Conservation (phyloP, 2,797 vertebrate genomes). For the Vultur gryphus region DNA sequence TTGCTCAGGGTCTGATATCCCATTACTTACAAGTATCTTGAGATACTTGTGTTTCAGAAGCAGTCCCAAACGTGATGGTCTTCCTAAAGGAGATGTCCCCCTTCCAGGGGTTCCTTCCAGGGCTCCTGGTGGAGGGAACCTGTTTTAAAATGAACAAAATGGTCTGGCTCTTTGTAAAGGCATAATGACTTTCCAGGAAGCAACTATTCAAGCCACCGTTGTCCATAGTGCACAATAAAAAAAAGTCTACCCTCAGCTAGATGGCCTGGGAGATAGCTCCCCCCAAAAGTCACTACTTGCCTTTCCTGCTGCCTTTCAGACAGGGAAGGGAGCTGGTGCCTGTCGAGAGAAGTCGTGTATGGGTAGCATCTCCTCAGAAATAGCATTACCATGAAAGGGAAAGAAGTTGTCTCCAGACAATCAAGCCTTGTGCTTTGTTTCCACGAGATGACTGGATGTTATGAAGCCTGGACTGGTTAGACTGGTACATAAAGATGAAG, state of each 20-base stretch:
- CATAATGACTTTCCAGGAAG: not conserved
- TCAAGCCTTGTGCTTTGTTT: not conserved
- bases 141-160: not conserved
- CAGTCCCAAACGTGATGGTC: not conserved
- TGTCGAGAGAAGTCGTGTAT: not conserved
- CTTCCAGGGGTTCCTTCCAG: not conserved
- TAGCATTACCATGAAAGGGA: not conserved
- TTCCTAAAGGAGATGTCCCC: not conserved
- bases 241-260: not conserved
- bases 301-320: not conserved
- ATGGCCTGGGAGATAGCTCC: not conserved
- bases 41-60: not conserved
- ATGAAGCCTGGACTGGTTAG: not conserved
- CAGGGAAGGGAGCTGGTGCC: not conserved
- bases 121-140: not conserved
- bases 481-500: not conserved
- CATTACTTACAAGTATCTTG: not conserved
- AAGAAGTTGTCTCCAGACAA: not conserved
- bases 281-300: not conserved
- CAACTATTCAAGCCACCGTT: not conserved
- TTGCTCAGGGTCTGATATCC: not conserved
- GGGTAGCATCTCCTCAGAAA: not conserved
- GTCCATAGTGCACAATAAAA: fast-evolving
- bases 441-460: not conserved
- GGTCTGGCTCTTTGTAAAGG: not conserved